phyloP scores from a whole-genome alignment of 30 jellyfish, hydroid and myxozoan genomes.

The Catostylus mosaicus region DNA sequence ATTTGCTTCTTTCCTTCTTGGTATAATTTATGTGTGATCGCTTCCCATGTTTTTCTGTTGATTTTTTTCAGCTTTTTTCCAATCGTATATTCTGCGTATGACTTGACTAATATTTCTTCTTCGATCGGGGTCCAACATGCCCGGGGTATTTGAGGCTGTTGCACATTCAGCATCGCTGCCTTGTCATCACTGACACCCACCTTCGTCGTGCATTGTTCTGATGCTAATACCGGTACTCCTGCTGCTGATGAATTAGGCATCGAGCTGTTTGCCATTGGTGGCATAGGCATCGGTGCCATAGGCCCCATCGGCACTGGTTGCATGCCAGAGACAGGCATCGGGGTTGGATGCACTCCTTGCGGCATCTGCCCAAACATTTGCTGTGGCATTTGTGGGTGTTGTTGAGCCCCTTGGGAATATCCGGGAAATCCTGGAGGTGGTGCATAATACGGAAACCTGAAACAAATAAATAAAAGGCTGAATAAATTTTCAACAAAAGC shows the following conservation, averaged over 20 bases:
- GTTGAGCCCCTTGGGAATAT: constrained; percentile 40
- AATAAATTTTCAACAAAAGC: no score
- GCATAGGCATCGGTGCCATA: constrained; percentile 11
- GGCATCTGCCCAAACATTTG: constrained; percentile 59
- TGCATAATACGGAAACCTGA: constrained; percentile 67
- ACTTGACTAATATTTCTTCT: constrained; percentile 42
- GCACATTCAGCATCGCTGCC: neutral
- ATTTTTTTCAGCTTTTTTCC: constrained; percentile 40
- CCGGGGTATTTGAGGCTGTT: constrained; percentile 36
- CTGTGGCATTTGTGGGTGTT: constrained; percentile 41
- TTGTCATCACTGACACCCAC: neutral
- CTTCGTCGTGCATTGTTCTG: neutral
- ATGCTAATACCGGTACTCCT: neutral
- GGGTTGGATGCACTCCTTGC: constrained; percentile 33
- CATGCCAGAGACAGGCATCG: constrained; percentile 62
- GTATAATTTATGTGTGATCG: constrained; percentile 23
- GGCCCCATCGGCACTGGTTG: constrained; percentile 43
- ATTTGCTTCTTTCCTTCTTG: constrained; percentile 29
- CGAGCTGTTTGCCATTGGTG: neutral
- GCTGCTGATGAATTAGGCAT: neutral
- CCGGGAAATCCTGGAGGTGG: constrained; percentile 55
- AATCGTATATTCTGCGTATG: constrained; percentile 34
- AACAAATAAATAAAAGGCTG: no score
- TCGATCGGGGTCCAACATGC: constrained; percentile 55
- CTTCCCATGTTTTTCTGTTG: constrained; percentile 50